Base-by-base conservation (phyloP, 37 sponge, comb jelly and placozoan genomes). In the Amphimedon queenslandica region DNA sequence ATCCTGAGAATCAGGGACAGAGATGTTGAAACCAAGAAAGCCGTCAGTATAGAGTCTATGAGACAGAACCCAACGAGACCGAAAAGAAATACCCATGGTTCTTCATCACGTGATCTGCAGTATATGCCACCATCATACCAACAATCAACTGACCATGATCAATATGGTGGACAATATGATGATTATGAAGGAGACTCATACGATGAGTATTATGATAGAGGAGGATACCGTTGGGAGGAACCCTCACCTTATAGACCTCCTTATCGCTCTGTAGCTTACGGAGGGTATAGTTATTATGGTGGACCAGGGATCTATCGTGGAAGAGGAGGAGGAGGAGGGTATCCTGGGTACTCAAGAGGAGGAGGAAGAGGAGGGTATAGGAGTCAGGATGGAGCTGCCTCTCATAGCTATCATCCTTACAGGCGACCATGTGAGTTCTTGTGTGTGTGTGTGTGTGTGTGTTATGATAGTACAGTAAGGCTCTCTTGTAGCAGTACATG, bases 11-110 rank as follows among this genome's bases (percentile, higher is more conserved):
- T 78, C 4, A 18, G 71, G 66, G 87, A 80, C 36, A 64, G 87
- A 11, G 76, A 80, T 30, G 81, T 80, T n/a, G 87, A 87, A 40
- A 72, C 76, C 36, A 87, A 87, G 77, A 80, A 76, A 69, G 87
- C 87, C 28, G 65, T 71, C n/a, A 66, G 77, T 2, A 47, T 75
- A 20, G 87, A 87, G 41, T 75, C 63, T 1, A 87, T 87, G 58
- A 25, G 71, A 20, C 57, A n/a, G n/a, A n/a, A n/a, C n/a, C n/a
- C n/a, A n/a, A n/a, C n/a, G n/a, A n/a, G n/a, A n/a, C n/a, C n/a
- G n/a, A n/a, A n/a, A n/a, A n/a, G n/a, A n/a, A n/a, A n/a, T n/a
- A n/a, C 2, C 21, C 58, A n/a, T 29, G 36, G 24, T n/a, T 25
- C 41, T 27, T 36, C 66, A n/a, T 71, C 70, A 31, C 55, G 80